A percentile compares a stretch with the other conserved stretches of the same genome.
Conservation (phyloP, 2,113 vertebrate species). For the Genyomyrus donnyi region DNA sequence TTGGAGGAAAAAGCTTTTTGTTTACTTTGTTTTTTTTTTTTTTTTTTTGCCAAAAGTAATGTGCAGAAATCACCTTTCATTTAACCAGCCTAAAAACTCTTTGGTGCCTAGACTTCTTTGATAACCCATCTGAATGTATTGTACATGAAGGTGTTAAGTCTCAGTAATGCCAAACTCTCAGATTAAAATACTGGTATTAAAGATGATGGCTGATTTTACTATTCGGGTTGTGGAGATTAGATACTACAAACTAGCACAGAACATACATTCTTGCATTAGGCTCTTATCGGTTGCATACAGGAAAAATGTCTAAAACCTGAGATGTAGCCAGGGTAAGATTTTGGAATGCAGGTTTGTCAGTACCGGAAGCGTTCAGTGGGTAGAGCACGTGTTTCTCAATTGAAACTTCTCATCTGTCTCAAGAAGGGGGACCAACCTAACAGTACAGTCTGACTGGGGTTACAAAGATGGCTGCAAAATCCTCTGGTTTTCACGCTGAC, state of each 20-base stretch:
- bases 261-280: not conserved
- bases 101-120: not conserved
- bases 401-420: conserved; percentile 31
- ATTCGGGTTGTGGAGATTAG: not conserved
- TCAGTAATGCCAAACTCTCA: not conserved
- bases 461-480: not conserved
- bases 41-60: not conserved
- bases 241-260: not conserved
- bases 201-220: not conserved
- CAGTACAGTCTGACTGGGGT: not conserved
- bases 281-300: not conserved
- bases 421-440: not conserved
- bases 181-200: not conserved
- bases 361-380: not conserved
- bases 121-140: not conserved
- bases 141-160: not conserved
- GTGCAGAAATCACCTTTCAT: not conserved
- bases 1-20: not conserved
- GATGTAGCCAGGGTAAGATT: not conserved
- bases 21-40: not conserved
- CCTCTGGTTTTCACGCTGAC: not conserved
- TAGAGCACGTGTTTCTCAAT: conserved; percentile 32
- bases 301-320: not conserved
- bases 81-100: not conserved
- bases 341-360: not conserved